phyloP scores from a whole-genome alignment of 2,113 vertebrate genomes.

The Emydocephalus ijimae region DNA sequence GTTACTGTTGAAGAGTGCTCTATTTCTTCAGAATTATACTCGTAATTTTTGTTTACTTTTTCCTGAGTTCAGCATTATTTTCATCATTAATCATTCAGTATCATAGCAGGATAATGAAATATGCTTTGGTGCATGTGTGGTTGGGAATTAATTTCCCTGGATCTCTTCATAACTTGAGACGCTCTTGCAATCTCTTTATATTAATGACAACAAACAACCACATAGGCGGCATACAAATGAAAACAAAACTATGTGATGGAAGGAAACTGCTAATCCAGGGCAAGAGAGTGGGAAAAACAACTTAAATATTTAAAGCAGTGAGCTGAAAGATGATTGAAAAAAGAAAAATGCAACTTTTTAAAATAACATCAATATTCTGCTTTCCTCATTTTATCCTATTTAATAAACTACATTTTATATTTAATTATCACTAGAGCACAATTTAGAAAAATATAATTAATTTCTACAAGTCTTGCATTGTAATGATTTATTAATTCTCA shows the following conservation, averaged over 20 bases:
- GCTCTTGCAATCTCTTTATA: neutral
- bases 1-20: neutral
- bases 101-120: neutral
- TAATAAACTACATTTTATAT: constrained; percentile 55
- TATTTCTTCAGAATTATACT: neutral
- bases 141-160: neutral
- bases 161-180: neutral
- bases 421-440: constrained; percentile 66
- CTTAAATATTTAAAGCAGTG: constrained; percentile 16
- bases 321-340: constrained; percentile 27
- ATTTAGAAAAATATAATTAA: constrained; percentile 58
- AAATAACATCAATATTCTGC: constrained; percentile 37
- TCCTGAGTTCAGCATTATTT: neutral
- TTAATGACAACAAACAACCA: neutral
- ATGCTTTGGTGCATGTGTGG: neutral
- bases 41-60: constrained; percentile 7
- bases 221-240: neutral
- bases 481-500: constrained; percentile 61
- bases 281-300: neutral
- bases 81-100: neutral
- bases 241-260: neutral
- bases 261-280: neutral
- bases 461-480: constrained; percentile 60
- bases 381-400: constrained; percentile 40
- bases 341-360: constrained; percentile 12